Conservation (phyloP, 2,888 invertebrate species). For the Peribatodes rhomboidaria region DNA sequence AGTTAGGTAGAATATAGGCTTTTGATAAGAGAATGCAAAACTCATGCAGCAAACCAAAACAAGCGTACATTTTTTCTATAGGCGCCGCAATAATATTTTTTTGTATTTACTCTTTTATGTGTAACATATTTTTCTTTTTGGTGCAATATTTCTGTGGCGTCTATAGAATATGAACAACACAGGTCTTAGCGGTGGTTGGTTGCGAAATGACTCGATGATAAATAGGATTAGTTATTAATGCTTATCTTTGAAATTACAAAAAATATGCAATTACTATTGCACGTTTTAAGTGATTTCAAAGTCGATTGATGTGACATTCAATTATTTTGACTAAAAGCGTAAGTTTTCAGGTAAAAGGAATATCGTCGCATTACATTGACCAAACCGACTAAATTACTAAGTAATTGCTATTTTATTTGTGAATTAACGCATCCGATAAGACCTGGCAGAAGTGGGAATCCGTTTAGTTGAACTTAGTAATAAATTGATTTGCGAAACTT, state of each 20-base stretch:
- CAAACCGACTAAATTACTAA: background rate
- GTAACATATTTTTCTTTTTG: background rate
- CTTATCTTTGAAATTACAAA: background rate
- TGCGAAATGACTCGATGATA: constrained; percentile 1
- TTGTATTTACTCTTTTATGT: background rate
- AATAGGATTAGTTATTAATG: background rate
- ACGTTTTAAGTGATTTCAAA: background rate
- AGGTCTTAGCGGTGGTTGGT: constrained; percentile 11
- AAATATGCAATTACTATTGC: background rate
- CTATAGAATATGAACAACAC: constrained; percentile 8
- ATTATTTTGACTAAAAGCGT: constrained; percentile 15
- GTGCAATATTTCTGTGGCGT: constrained; percentile 4
- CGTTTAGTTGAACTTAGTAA: constrained; percentile 4
- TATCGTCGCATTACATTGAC: background rate
- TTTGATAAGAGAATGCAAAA: background rate
- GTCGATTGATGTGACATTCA: background rate
- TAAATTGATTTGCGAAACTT: background rate
- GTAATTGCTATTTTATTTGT: constrained; percentile 2
- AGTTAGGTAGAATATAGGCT: too few relatives aligned
- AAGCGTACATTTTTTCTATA: constrained; percentile 10
- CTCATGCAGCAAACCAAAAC: constrained; percentile 2
- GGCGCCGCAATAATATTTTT: background rate
- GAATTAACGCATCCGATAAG: constrained; percentile 8
- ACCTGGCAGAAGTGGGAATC: background rate
- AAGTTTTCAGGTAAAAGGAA: constrained; percentile 21